Base-by-base conservation (phyloP, 2,113 vertebrate species). In the Ageneiosus marmoratus region DNA sequence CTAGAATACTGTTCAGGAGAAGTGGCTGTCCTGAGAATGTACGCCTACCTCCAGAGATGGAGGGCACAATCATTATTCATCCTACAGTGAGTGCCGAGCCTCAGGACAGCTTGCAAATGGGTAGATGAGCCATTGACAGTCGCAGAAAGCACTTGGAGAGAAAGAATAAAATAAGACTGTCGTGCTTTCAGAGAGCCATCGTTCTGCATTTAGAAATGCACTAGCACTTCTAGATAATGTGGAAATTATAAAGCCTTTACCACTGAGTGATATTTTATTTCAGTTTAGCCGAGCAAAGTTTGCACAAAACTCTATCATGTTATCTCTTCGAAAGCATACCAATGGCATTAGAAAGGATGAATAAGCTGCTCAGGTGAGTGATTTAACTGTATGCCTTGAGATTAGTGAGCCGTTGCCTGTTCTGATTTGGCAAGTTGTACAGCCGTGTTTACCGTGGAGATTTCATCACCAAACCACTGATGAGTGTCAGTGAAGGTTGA, bases 201-300 rank as follows among this genome's bases (percentile, higher is more conserved):
- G 53, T 81, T 87, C 79, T 81, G 83, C 87, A 86, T 90, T 89
- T 85, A 88, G 87, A 76, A 84, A 70, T 84, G 88, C 85, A 83
- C 89, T 89, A 89, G 86, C 84, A 87, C 70, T 83, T 72, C 60
- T 55, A 84, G 91, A 92, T 92, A 92, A 89, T 86, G 70, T 60
- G 69, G 37, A 75, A 87, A 92, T 90, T 85, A 84, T 65, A 80
- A 84, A 88, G 58, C 69, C 80, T 81, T 81, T 78, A 83, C 79
- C 89, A 70, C 79, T 80, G 82, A 88, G 51, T 74, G 72, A 77
- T 77, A 80, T 73, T 90, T 91, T 87, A 85, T 88, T 90, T 85
- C 84, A 88, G 55, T 87, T 62, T 83, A 86, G 79, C 85, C 86
- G 86, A 89, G 89, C 79, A 91, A 87, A 90, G 84, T 82, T 88